Conservation (phyloP, 2,888 invertebrate genomes). For the Acrobasis repandana region DNA sequence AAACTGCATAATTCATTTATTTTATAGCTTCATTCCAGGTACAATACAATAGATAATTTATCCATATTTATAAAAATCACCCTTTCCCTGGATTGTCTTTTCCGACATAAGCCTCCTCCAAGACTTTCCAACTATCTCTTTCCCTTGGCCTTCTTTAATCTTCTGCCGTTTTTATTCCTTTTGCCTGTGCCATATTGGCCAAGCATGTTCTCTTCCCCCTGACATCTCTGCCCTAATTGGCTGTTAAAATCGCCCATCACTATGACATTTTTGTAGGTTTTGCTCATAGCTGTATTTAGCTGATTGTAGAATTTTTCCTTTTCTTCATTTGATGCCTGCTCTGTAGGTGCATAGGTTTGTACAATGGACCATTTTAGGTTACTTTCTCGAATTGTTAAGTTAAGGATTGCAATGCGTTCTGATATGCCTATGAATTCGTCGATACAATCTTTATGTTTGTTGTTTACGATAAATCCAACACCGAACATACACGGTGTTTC, state of each 20-base stretch:
- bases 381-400: conserved; percentile 22
- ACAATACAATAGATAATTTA: no score
- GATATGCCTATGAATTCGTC: conserved; percentile 33
- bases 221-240: conserved; percentile 1
- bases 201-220: neutral
- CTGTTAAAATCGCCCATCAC: conserved; percentile 30
- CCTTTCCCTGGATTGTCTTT: no score
- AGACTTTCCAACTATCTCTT: no score
- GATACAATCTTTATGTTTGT: conserved; percentile 32
- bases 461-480: conserved; percentile 38
- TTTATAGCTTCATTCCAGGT: no score
- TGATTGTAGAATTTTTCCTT: conserved; percentile 30
- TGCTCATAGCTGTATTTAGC: conserved; percentile 25
- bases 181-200: conserved; percentile 6
- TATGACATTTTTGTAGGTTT: conserved; percentile 25
- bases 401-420: conserved; percentile 35
- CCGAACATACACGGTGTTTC: conserved; percentile 24
- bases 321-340: conserved; percentile 28
- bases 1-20: no score
- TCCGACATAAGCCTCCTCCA: no score
- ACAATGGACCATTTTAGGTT: conserved; percentile 23
- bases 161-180: conserved; percentile 10
- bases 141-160: no score
- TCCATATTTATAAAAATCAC: no score
- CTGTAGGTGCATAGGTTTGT: conserved; percentile 35